Conservation (phyloP, 2,113 vertebrate species). For the Uria aalge region DNA sequence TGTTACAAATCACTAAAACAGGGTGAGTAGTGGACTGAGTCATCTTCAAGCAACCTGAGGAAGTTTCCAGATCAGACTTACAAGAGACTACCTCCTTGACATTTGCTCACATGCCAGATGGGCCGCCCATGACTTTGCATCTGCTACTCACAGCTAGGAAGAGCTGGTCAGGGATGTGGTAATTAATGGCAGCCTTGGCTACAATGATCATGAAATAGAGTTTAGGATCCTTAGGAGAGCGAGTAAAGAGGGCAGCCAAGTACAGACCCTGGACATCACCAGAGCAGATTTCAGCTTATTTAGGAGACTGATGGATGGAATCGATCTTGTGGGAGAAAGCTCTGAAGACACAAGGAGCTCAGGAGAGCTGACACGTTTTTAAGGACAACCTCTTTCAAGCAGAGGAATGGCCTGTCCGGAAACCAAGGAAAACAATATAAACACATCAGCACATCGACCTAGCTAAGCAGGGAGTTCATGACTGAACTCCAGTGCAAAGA, state of each 20-base stretch:
- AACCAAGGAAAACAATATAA: not conserved
- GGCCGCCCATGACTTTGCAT: not conserved
- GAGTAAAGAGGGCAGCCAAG: not conserved
- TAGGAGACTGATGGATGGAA: not conserved
- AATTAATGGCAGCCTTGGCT: not conserved
- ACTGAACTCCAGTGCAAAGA: not conserved
- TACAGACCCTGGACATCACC: not conserved
- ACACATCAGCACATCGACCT: not conserved
- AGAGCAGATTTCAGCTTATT: not conserved
- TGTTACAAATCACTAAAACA: not conserved
- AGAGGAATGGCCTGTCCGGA: not conserved
- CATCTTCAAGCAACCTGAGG: not conserved
- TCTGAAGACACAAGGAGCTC: not conserved
- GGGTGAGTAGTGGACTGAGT: not conserved
- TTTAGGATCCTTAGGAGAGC: not conserved
- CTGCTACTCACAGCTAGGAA: not conserved
- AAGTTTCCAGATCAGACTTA: not conserved
- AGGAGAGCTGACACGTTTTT: not conserved
- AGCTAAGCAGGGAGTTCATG: not conserved
- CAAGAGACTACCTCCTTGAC: not conserved
- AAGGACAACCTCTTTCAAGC: not conserved
- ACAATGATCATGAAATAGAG: not conserved
- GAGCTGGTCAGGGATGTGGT: not conserved
- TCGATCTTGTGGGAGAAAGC: not conserved
- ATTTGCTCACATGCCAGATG: not conserved